Evolutionary conservation across 2,888 invertebrate genomes (phyloP).

Genomic region (Lomographa bimaculata): DNA sequence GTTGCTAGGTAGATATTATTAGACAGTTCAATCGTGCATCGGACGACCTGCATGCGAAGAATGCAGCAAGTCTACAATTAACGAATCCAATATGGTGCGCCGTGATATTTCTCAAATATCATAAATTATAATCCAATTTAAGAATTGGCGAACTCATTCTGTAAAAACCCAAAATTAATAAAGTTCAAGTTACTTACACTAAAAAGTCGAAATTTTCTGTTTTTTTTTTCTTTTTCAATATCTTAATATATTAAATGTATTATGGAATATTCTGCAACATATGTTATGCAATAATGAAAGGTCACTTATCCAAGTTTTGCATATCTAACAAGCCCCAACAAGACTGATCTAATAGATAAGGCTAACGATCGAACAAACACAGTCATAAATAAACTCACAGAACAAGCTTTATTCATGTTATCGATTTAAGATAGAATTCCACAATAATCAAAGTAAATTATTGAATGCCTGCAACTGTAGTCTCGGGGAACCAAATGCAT

Average conservation of each 20-base stretch:
- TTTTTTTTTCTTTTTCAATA: too few species aligned
- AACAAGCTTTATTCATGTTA: constrained; percentile 13
- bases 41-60: constrained; percentile 38
- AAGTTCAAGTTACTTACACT: too few species aligned
- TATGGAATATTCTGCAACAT: background rate
- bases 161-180: too few species aligned
- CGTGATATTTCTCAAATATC: too few species aligned
- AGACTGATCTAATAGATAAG: constrained; percentile 15
- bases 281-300: constrained; percentile 11
- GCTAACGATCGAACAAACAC: constrained; percentile 11
- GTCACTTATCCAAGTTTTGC: constrained; percentile 5
- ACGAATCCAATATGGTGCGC: too few species aligned
- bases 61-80: constrained; percentile 42
- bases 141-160: too few species aligned
- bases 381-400: constrained; percentile 8
- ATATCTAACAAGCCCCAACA: constrained; percentile 1
- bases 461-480: constrained; percentile 4
- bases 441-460: constrained; percentile 17
- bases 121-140: constrained; percentile 3
- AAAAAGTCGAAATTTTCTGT: too few species aligned
- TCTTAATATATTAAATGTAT: too few species aligned
- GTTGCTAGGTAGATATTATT: constrained; percentile 42
- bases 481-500: constrained; percentile 4
- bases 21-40: constrained; percentile 44
- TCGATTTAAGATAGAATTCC: constrained; percentile 16